These are phyloP conservation scores for Pandemis corylana DNA, from an alignment of 2,888 invertebrate species.

Conservation along the genomic window DNA sequence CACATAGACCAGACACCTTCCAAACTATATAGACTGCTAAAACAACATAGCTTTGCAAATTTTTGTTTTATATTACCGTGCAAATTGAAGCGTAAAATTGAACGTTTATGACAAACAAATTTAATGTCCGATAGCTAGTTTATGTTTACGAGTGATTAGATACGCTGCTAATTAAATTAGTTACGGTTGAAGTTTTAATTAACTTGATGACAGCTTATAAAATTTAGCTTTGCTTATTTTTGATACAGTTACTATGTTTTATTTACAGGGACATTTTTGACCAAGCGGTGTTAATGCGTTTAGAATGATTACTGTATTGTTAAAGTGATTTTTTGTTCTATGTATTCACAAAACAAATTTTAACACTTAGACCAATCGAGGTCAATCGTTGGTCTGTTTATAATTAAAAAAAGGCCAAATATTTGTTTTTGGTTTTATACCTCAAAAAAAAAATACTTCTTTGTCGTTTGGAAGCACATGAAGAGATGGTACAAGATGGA, in stretches of 20 bases:
- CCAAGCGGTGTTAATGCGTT: neutral
- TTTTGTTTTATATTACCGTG: neutral
- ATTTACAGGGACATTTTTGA: no score
- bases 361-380: no score
- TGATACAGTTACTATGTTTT: no score
- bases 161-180: neutral
- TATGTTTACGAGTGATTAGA: neutral
- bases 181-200: slow-evolving; percentile 1
- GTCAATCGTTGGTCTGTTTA: no score
- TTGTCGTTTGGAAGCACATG: no score
- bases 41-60: neutral
- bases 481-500: no score
- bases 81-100: slow-evolving; percentile 15
- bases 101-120: neutral
- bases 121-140: neutral
- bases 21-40: neutral
- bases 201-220: neutral
- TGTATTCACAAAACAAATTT: no score
- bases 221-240: no score
- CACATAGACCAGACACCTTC: slow-evolving; percentile 54
- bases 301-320: neutral
- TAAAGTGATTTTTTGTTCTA: no score
- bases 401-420: no score
- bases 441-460: no score
- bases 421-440: no score